Percentiles rank a stretch among this genome's conserved stretches.
Evolutionary conservation across 2,113 vertebrate species (phyloP).

Genomic region (Zosterops borbonicus): DNA sequence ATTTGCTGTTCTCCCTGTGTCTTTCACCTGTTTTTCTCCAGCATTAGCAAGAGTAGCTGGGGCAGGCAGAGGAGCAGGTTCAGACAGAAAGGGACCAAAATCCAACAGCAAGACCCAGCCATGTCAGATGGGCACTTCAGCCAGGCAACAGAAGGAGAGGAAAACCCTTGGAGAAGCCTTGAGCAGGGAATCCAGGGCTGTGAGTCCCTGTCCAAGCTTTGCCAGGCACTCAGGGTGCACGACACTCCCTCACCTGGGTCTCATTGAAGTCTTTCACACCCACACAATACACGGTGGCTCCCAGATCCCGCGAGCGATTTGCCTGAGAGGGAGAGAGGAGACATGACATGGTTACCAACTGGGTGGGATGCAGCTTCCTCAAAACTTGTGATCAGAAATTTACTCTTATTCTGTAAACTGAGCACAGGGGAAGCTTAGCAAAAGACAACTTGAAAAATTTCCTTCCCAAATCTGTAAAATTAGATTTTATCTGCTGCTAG

Average conservation of each 20-base stretch:
- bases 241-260: conserved; percentile 85
- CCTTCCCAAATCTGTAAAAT: background rate
- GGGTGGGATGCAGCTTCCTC: background rate
- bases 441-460: background rate
- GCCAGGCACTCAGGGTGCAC: background rate
- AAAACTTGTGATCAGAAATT: background rate
- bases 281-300: conserved; percentile 94
- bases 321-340: conserved; percentile 75
- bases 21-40: background rate
- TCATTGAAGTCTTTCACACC: conserved; percentile 99
- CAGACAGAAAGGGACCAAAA: background rate
- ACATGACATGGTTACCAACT: accelerated
- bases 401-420: background rate
- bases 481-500: background rate
- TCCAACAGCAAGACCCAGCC: background rate
- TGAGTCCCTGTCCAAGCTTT: background rate
- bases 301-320: conserved; percentile 91
- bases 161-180: no score
- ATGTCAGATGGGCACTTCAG: background rate
- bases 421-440: background rate
- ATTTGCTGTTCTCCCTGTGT: background rate
- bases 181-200: background rate
- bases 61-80: background rate
- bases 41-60: background rate
- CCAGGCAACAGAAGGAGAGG: background rate